These are phyloP conservation scores for Montipora capitata DNA, from an alignment of 92 coral and sea anemone genomes.

Conservation along the genomic window DNA sequence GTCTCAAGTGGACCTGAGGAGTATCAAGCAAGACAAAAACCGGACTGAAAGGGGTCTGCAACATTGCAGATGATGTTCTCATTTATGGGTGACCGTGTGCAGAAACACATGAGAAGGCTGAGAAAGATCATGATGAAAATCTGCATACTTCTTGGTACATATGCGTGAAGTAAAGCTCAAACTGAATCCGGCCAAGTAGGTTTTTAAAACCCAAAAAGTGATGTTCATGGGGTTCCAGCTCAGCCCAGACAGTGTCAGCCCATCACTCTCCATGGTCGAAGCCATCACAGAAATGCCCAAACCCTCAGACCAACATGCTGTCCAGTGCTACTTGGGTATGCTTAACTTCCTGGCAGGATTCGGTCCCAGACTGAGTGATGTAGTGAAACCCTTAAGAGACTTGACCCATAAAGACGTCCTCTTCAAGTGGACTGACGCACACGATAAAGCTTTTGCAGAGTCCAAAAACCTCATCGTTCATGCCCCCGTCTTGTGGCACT, in stretches of 20 bases:
- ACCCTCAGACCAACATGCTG: constrained; percentile 1
- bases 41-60: too few species aligned
- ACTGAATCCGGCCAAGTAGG: constrained; percentile 37
- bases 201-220: constrained; percentile 41
- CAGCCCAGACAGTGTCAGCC: constrained; percentile 29
- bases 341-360: neutral
- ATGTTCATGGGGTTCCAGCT: constrained; percentile 20
- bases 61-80: too few species aligned
- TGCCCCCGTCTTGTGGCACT: neutral
- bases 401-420: too few species aligned
- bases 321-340: constrained; percentile 49
- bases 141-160: constrained; percentile 11
- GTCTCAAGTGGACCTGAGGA: constrained; percentile 41
- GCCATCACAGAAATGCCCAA: constrained; percentile 36
- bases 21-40: constrained; percentile 31
- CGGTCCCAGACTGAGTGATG: constrained; percentile 27
- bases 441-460: constrained; percentile 35
- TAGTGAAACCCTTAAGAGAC: constrained; percentile 14
- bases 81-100: too few species aligned
- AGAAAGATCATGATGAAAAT: too few species aligned
- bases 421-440: neutral
- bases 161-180: constrained; percentile 25
- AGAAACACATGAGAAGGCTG: too few species aligned
- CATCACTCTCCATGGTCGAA: constrained; percentile 40
- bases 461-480: constrained; percentile 43